Base-by-base conservation (phyloP, 2,888 invertebrate genomes). In the Odontocerum albicorne region DNA sequence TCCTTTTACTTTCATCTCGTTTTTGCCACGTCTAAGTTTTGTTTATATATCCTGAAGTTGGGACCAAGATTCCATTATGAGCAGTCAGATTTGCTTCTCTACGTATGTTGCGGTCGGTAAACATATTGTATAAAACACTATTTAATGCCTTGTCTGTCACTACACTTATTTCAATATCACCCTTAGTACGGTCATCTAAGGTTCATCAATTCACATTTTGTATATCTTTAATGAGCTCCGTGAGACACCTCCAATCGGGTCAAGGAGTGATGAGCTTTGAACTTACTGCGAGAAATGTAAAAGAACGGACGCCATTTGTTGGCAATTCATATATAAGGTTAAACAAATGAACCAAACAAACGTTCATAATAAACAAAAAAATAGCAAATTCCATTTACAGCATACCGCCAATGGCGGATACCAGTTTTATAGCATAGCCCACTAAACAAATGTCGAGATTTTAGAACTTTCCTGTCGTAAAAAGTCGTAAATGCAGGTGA, bases 351-450 rank as follows among this genome's bases (percentile, higher is more conserved):
- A 44, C 27, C 19, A 32, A 44, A 44, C 44, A 44, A 44, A 44
- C 27, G 19, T 32, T 17, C 13, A 17, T 32, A 32, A 44, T 44
- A 32, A 44, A 44, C 44, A 44, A n/a, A 32, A n/a, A 32, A 32
- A 44, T 44, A 16, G 44, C 44, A 31, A 44, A 44, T 44, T 44
- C 44, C 44, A 19, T 44, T 44, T 44, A 33, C 44, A 44, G 32
- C 44, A 15, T 32, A 32, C 31, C 32, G 17, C 17, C 31, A 32
- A 32, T 17, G 35, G 44, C 44, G 44, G 33, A 4, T 10, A 13
- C 12, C 16, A n/a, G 44, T 44, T 4, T 44, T 44, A 32, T 44
- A 27, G 16, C 32, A 44, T 6, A 8, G 17, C 44, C 27, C 31
- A 27, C 44, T 16, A 44, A 32, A 44, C 44, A 44, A 32, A 13